A percentile compares a stretch with the other conserved stretches of the same genome.
Conservation (phyloP, 2,113 vertebrate genomes). For the Cololabis saira region DNA sequence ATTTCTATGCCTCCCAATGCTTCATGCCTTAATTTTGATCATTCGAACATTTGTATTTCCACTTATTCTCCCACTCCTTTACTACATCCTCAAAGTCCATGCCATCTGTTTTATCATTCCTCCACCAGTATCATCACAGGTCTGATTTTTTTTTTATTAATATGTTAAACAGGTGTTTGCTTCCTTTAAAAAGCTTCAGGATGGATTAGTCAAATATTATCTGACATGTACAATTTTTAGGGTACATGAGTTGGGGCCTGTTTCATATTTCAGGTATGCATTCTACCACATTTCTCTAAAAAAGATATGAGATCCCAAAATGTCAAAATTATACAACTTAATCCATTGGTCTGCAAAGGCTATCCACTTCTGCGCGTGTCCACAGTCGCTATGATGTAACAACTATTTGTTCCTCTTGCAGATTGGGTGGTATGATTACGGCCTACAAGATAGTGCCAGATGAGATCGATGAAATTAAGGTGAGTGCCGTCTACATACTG, state of each 20-base stretch:
- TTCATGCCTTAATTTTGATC: background rate
- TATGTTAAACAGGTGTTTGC: too few relatives aligned
- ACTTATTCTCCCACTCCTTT: background rate
- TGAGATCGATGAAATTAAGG: slow-evolving; percentile 99
- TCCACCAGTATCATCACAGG: background rate
- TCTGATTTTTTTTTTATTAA: background rate
- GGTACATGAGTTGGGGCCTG: too few relatives aligned
- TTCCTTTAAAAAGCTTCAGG: too few relatives aligned
- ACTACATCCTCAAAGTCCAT: background rate
- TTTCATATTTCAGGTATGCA: too few relatives aligned
- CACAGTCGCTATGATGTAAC: slow-evolving; percentile 8
- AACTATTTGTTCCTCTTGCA: slow-evolving; percentile 77
- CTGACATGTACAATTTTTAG: too few relatives aligned
- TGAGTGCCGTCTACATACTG: slow-evolving; percentile 39
- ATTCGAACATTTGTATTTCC: background rate
- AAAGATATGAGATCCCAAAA: too few relatives aligned
- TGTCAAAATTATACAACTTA: too few relatives aligned
- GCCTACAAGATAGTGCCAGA: slow-evolving; percentile 99
- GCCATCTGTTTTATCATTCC: background rate
- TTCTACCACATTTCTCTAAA: too few relatives aligned
- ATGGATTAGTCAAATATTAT: too few relatives aligned
- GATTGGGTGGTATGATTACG: slow-evolving; percentile 96
- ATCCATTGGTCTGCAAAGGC: background rate
- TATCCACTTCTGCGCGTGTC: background rate
- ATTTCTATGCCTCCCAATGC: background rate